Evolutionary conservation across 2,888 invertebrate genomes (phyloP).

Genomic region (Nasonovia ribisnigri): DNA sequence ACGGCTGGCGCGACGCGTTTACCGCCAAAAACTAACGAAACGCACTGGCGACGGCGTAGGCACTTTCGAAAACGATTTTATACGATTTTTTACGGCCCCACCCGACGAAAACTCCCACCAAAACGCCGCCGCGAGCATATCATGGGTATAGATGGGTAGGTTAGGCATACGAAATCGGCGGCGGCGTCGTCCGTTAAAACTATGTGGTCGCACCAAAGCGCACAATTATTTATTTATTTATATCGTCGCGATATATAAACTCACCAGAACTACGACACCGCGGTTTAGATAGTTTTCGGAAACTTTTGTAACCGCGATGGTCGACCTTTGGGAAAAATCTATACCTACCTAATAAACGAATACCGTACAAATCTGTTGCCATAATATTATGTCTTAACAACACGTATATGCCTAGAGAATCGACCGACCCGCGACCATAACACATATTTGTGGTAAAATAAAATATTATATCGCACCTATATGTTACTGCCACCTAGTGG

Average conservation of each 20-base stretch:
- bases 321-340: neutral
- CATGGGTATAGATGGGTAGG: neutral
- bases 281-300: neutral
- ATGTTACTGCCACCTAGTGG: constrained; percentile 53
- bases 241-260: neutral
- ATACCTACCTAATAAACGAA: neutral
- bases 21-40: constrained; percentile 53
- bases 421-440: neutral
- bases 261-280: neutral
- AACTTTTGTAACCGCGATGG: neutral
- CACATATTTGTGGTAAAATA: too few species aligned
- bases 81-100: neutral
- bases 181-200: neutral
- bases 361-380: too few species aligned
- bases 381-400: neutral
- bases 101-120: neutral
- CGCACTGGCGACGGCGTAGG: neutral
- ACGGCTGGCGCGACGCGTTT: constrained; percentile 22
- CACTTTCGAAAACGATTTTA: constrained; percentile 42
- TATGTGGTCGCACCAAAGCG: neutral
- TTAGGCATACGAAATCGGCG: neutral
- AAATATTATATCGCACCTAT: constrained; percentile 24
- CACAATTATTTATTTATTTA: neutral
- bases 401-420: neutral
- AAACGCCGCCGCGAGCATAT: neutral